Base-by-base conservation (phyloP, 2,113 vertebrate genomes). In the Tiliqua scincoides region DNA sequence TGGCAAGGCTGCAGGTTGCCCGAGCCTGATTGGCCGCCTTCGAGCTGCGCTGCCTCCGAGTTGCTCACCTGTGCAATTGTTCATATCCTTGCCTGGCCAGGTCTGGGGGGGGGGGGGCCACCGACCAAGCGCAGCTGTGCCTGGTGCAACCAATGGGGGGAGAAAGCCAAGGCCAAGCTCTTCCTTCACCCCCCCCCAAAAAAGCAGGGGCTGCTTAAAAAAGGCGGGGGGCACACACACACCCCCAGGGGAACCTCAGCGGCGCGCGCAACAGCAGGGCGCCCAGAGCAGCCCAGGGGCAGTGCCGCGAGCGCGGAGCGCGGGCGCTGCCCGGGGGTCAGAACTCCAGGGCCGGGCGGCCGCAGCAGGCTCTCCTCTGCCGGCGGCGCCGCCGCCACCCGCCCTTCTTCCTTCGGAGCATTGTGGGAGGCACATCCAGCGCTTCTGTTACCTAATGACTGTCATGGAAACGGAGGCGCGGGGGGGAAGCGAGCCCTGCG, bases 381-480 rank as follows among this genome's bases (percentile, higher is more conserved):
- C 88, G 43, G 4, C 43, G 43, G 4, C 43, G 43, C 43, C 43
- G 43, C 87, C 72, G 88, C 2, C 93, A 90, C 91, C 84, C 93
- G 89, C 91, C 84, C 52, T 87, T 2, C 61, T 87, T 77, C 91
- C 94, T 92, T 92, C 86, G 54, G 78, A 96, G 94, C 94, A 93
- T 87, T 89, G 94, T 91, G 91, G 95, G 94, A 96, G 95, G 94
- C 95, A 92, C 4, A 95, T 94, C 96, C 96, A 94, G 95, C 96
- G 94, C 94, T 95, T 95, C 83, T 85, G 93, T 93, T 95, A 94
- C 95, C 96, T 97, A 97, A 96, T 96, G 96, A 96, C 85, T 97
- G 96, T 94, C 96, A 95, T 92, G 95, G 96, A 97, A 97, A 97
- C 96, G 91, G 94, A 94, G 95, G 94, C 95, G 54, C 2, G 54